phyloP scores from a whole-genome alignment of 2,113 vertebrate species.

The Morone chrysops region DNA sequence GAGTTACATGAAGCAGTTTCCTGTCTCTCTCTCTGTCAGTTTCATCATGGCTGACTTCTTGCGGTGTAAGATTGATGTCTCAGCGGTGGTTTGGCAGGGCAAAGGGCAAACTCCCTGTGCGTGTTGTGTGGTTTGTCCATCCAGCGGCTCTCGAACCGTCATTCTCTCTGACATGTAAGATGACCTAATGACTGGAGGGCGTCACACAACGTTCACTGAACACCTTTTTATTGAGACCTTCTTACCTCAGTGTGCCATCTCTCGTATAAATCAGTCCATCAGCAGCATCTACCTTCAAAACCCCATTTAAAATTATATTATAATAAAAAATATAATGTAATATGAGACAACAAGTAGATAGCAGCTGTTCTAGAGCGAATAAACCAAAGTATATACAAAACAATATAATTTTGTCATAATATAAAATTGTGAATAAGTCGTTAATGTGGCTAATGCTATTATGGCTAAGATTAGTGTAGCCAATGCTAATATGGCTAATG shows the following conservation, averaged over 20 bases:
- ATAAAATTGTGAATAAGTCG: not conserved
- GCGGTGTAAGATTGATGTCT: slow-evolving; percentile 21
- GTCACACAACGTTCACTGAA: slow-evolving; percentile 1
- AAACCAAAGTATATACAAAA: not conserved
- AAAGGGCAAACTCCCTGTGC: slow-evolving; percentile 72
- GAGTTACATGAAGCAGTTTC: slow-evolving; percentile 20
- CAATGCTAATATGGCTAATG: too few relatives aligned
- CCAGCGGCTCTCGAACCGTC: slow-evolving; percentile 72
- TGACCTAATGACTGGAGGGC: accelerated
- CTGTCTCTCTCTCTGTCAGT: slow-evolving; percentile 65
- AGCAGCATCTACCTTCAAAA: not conserved
- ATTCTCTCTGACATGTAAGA: slow-evolving; percentile 78
- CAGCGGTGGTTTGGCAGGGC: slow-evolving; percentile 59
- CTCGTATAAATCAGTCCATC: not conserved
- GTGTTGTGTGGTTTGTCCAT: slow-evolving; percentile 74
- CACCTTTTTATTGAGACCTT: not conserved
- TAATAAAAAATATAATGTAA: too few relatives aligned
- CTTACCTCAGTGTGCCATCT: not conserved
- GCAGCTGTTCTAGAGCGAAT: not conserved
- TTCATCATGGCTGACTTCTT: slow-evolving; percentile 72
- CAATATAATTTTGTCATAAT: not conserved
- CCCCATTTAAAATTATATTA: too few relatives aligned
- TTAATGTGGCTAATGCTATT: not conserved
- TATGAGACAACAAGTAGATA: too few relatives aligned
- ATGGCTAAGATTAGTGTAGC: too few relatives aligned